Conservation (phyloP, 2,113 vertebrate species). For the Calonectris borealis region DNA sequence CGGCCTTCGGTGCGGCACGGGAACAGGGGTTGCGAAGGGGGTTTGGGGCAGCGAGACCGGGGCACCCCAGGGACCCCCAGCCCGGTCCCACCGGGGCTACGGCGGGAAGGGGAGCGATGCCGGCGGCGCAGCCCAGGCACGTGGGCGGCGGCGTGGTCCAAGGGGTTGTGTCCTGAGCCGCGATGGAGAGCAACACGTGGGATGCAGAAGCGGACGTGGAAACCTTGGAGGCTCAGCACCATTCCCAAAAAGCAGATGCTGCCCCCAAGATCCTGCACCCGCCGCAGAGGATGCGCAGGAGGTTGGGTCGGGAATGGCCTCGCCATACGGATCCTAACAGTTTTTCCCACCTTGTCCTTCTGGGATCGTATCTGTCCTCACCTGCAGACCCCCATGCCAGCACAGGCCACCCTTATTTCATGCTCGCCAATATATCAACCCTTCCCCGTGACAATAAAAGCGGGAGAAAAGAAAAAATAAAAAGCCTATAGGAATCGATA, state of each 20-base stretch:
- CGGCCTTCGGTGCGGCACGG: background rate
- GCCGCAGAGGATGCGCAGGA: background rate
- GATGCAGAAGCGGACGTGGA: accelerated
- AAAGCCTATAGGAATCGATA: conserved; percentile 30
- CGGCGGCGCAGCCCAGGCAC: accelerated
- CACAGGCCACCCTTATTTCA: background rate
- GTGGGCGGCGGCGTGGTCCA: accelerated
- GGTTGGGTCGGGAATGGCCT: accelerated
- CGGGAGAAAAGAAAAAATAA: background rate
- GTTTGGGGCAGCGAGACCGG: background rate
- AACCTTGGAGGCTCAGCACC: background rate
- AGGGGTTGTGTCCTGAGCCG: background rate
- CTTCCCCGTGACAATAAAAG: background rate
- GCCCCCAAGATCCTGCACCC: background rate
- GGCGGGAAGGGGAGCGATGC: background rate
- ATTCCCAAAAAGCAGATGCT: background rate
- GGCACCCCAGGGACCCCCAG: background rate
- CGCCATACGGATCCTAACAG: background rate
- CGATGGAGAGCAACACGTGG: accelerated
- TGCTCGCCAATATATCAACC: background rate
- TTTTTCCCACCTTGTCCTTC: background rate
- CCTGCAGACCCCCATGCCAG: background rate
- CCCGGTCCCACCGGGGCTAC: accelerated
- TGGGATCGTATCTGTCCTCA: background rate
- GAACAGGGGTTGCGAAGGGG: accelerated